Percentiles rank a stretch among this genome's conserved stretches.
Conservation (phyloP, 2,888 invertebrate genomes). For the Caenorhabditis becei region DNA sequence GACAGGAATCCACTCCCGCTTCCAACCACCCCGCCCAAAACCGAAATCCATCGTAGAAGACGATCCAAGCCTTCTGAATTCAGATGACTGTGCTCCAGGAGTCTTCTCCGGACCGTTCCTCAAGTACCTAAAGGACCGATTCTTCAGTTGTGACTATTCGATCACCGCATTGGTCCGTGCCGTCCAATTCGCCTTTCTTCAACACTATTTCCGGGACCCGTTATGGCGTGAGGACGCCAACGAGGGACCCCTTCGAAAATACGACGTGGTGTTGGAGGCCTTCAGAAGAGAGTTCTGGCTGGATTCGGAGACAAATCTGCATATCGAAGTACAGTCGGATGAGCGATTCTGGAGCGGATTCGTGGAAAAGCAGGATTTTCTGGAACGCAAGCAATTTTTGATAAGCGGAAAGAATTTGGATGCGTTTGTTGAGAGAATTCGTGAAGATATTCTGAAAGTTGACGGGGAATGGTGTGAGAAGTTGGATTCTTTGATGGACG, state of each 20-base stretch:
- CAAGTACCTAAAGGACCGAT: slow-evolving; percentile 22
- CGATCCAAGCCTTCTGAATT: slow-evolving; percentile 16
- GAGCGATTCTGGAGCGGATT: slow-evolving; percentile 38
- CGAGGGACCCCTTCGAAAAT: slow-evolving; percentile 15
- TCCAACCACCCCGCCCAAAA: slow-evolving; percentile 14
- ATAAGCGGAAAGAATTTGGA: no score
- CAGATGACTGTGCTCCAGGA: slow-evolving; percentile 30
- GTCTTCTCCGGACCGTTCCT: slow-evolving; percentile 42
- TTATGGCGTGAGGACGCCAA: slow-evolving; percentile 34
- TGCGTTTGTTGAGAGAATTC: no score
- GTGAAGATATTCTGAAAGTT: no score
- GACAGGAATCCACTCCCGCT: slow-evolving; percentile 24
- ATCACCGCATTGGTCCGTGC: slow-evolving; percentile 32
- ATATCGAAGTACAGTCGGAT: slow-evolving; percentile 50
- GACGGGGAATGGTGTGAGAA: slow-evolving; percentile 14
- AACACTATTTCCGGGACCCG: slow-evolving; percentile 50
- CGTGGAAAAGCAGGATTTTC: slow-evolving; percentile 4
- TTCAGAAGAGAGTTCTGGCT: slow-evolving; percentile 24
- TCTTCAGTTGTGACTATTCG: slow-evolving; percentile 53
- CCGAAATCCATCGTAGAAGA: slow-evolving; percentile 34
- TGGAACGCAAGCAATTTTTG: slow-evolving; percentile 15
- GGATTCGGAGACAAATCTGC: slow-evolving; percentile 3
- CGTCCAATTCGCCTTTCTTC: slow-evolving; percentile 43
- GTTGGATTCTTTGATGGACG: slow-evolving; percentile 10
- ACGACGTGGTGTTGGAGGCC: slow-evolving; percentile 17